These are phyloP conservation scores for Sturnus vulgaris DNA, from an alignment of 2,113 vertebrate genomes.

Conservation along the genomic window DNA sequence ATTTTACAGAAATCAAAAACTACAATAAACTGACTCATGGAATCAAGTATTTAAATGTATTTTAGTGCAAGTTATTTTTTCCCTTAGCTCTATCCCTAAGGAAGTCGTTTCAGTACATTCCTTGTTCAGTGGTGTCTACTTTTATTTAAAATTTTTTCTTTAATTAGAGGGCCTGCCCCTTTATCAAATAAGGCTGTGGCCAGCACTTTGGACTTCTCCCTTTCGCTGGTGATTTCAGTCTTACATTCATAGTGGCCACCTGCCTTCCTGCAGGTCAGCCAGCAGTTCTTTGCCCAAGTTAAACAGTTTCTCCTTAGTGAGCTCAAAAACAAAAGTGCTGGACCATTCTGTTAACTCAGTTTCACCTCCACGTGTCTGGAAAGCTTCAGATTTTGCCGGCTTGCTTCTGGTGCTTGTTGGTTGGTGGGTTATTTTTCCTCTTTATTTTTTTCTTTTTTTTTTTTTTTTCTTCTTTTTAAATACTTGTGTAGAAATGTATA, in stretches of 20 bases:
- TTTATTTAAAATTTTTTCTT: conserved; percentile 81
- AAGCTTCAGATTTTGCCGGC: conserved; percentile 19
- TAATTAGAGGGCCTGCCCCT: conserved; percentile 95
- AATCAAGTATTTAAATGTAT: conserved; percentile 97
- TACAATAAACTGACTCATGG: conserved; percentile 99
- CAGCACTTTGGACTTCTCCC: conserved; percentile 91
- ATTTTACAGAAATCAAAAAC: conserved; percentile 97
- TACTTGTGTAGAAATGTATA: not conserved
- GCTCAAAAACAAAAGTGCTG: conserved; percentile 77
- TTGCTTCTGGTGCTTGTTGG: conserved; percentile 37
- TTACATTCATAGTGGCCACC: conserved; percentile 83
- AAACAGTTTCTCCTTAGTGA: conserved; percentile 75
- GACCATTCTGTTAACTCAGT: conserved; percentile 59
- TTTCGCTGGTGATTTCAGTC: conserved; percentile 96
- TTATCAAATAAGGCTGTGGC: conserved; percentile 91
- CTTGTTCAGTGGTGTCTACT: conserved; percentile 99
- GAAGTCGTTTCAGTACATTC: conserved; percentile 99
- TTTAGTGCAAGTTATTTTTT: conserved; percentile 98
- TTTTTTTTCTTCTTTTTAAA: not conserved
- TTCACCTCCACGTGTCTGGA: not conserved
- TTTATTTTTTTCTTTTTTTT: too few relatives aligned
- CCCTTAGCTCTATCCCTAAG: conserved; percentile 94
- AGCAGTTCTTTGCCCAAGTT: conserved; percentile 71
- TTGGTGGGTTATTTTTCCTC: not conserved
- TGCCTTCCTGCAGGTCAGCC: conserved; percentile 70